These are phyloP conservation scores for Bursaphelenchus mucronatus DNA, from an alignment of 1,140 invertebrate genomes.

Conservation along the genomic window DNA sequence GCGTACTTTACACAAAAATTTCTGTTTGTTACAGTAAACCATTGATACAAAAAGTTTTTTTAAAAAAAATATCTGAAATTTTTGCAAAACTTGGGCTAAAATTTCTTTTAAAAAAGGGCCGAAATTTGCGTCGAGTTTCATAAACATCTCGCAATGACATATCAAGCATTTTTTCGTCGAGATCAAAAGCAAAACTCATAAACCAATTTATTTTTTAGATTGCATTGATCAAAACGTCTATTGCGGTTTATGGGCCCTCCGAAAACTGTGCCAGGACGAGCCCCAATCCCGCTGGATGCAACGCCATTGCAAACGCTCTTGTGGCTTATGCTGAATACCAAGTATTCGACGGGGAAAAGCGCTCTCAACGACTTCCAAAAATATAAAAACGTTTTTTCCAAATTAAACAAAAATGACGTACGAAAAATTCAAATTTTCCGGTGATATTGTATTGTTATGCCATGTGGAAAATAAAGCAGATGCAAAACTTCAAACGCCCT, in stretches of 20 bases:
- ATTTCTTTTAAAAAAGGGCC: no score
- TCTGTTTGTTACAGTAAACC: neutral
- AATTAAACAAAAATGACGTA: no score
- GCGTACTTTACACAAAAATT: neutral
- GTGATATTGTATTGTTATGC: no score
- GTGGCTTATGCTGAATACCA: slow-evolving; percentile 33
- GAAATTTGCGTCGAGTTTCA: no score
- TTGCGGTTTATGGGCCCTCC: slow-evolving; percentile 53
- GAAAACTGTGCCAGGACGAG: slow-evolving; percentile 36
- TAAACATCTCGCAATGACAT: neutral
- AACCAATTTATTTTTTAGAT: slow-evolving; percentile 18
- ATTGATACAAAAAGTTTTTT: neutral
- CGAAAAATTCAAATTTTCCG: no score
- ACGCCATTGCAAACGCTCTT: slow-evolving; percentile 45
- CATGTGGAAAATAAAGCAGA: no score
- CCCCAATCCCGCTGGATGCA: slow-evolving; percentile 41
- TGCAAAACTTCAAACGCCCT: no score
- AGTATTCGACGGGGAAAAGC: no score
- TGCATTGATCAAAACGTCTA: slow-evolving; percentile 54
- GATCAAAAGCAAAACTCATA: neutral
- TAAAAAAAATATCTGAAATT: neutral
- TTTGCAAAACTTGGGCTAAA: neutral
- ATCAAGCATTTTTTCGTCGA: neutral
- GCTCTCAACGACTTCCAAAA: no score
- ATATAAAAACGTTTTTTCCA: no score